Conservation (phyloP, 2,113 vertebrate genomes). For the Telmatochromis sp. region DNA sequence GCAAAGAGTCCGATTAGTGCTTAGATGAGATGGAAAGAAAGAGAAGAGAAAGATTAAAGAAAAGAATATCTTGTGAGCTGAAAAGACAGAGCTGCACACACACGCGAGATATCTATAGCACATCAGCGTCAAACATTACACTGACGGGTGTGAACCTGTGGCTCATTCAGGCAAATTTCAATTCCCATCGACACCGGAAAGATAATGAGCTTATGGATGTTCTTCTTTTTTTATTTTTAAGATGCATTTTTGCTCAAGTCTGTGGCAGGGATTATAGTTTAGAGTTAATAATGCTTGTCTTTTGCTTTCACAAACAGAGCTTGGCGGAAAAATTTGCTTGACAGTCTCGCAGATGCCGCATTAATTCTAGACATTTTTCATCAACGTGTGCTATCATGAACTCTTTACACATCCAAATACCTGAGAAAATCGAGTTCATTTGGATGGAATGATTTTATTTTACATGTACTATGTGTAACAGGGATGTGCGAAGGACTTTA, state of each 20-base stretch:
- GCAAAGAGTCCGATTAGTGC: constrained; percentile 8
- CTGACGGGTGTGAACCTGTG: constrained; percentile 34
- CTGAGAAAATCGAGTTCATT: not conserved
- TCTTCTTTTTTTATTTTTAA: constrained; percentile 42
- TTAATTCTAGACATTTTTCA: not conserved
- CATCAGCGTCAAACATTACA: constrained; percentile 23
- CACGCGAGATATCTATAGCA: constrained; percentile 27
- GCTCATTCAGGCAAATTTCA: constrained; percentile 25
- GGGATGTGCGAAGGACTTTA: not conserved
- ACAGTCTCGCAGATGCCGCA: not conserved
- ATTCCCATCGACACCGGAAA: constrained; percentile 50
- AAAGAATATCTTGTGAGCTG: not conserved
- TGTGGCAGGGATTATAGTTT: constrained; percentile 31
- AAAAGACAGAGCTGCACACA: not conserved
- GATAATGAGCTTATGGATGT: constrained; percentile 70
- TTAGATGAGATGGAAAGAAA: constrained; percentile 38
- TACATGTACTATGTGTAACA: not conserved
- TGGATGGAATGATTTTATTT: not conserved
- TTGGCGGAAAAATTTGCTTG: not conserved
- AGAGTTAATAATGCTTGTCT: constrained; percentile 43
- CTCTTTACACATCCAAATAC: not conserved
- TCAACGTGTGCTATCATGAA: not conserved
- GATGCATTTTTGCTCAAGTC: constrained; percentile 51
- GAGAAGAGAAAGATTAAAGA: constrained; percentile 9
- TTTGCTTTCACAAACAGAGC: constrained; percentile 7